Evolutionary conservation across 2,113 vertebrate species (phyloP).

Genomic region (Neolamprologus caudopunctatus): DNA sequence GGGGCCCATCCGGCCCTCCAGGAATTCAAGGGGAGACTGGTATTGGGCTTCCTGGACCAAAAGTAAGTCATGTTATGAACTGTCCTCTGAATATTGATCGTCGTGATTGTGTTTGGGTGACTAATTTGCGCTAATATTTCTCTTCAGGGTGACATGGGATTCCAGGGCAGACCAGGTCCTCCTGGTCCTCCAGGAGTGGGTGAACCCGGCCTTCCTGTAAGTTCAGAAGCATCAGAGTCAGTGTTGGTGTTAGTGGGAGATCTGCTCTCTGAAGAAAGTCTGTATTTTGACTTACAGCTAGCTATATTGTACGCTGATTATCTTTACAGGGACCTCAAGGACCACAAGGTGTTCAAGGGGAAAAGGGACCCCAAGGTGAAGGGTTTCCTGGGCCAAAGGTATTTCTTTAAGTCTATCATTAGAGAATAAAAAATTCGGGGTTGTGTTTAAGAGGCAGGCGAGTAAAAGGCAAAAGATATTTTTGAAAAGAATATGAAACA

Average conservation of each 20-base stretch:
- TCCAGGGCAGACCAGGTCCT: slow-evolving; percentile 79
- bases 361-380: slow-evolving; percentile 80
- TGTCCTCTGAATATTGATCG: neutral
- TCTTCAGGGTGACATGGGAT: slow-evolving; percentile 80
- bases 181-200: slow-evolving; percentile 79
- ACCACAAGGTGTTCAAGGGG: slow-evolving; percentile 82
- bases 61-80: slow-evolving; percentile 59
- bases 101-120: neutral
- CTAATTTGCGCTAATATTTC: neutral
- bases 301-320: neutral
- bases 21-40: slow-evolving; percentile 85
- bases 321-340: slow-evolving; percentile 82
- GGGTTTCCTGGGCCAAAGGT: slow-evolving; percentile 87
- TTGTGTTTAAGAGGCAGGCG: neutral
- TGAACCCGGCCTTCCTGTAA: slow-evolving; percentile 78
- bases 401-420: neutral
- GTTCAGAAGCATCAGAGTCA: slow-evolving; percentile 26
- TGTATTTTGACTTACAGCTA: neutral
- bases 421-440: accelerated
- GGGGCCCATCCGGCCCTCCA: slow-evolving; percentile 73
- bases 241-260: neutral
- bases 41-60: slow-evolving; percentile 80
- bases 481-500: neutral
- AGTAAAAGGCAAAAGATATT: neutral
- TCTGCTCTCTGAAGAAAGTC: neutral